Evolutionary conservation across 1,140 invertebrate species (phyloP), one percentile per base, ranked within the genome.

Genomic region (Penaeus indicus): DNA sequence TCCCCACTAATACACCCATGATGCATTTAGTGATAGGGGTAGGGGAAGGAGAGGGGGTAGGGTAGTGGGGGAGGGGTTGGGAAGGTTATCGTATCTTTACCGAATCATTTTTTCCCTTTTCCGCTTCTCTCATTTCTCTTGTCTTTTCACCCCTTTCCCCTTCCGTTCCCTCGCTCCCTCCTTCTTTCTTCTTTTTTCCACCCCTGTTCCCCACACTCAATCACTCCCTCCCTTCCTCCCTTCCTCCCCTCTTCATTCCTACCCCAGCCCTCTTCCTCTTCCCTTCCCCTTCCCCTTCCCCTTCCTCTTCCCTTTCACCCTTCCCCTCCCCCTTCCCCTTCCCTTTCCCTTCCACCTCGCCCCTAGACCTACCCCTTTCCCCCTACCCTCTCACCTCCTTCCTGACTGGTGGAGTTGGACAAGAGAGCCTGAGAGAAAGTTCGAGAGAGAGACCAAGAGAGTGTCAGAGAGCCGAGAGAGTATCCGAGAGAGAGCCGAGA

Each of bases 21-120:
- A n/a, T n/a, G n/a, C n/a, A n/a, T n/a, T n/a, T 8, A 22, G 69
- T 32, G 72, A 75, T 25, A 75, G 72, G 42, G 72, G 42, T 25
- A 75, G 72, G 72, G 42, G 72, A 75, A 38, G n/a, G 75, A 78
- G 75, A 78, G 75, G 54, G 75, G 54, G 75, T 47, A 47, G 54
- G 75, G 54, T 32, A 78, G 75, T 47, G 75, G 54, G 75, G 54
- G 75, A 78, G 75, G 54, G 32, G 54, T 13, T 64, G 63, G n/a
- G 18, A n/a, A 22, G 42, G n/a, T 32, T 25, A 75, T 25, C 27
- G n/a, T n/a, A n/a, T n/a, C n/a, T n/a, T n/a, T n/a, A n/a, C n/a
- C n/a, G n/a, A n/a, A n/a, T n/a, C n/a, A n/a, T n/a, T n/a, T n/a
- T n/a, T n/a, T n/a, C n/a, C n/a, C n/a, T n/a, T n/a, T n/a, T n/a